These are phyloP conservation scores for Sarotherodon lohbergeri DNA, from an alignment of 2,113 vertebrate genomes.

Conservation along the genomic window DNA sequence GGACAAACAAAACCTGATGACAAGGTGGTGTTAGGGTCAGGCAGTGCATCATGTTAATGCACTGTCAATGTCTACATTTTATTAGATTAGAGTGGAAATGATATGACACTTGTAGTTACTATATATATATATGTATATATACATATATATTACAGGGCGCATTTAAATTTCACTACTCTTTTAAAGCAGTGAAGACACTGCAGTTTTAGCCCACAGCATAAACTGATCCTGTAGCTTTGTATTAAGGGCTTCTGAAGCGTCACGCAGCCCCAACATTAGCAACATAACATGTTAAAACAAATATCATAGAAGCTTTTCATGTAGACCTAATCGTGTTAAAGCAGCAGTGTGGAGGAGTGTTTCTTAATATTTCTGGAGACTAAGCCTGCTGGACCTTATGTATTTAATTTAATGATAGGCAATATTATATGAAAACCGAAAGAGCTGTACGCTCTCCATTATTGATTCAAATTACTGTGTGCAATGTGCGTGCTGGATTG, in stretches of 20 bases:
- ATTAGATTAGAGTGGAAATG: background rate
- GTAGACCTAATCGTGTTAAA: background rate
- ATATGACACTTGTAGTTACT: background rate
- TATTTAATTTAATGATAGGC: background rate
- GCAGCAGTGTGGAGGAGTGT: background rate
- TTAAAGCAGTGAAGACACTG: background rate
- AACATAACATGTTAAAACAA: background rate
- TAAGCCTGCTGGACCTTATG: background rate
- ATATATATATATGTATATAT: background rate
- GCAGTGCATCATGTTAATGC: background rate
- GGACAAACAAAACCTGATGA: background rate
- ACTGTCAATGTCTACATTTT: background rate
- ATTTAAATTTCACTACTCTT: background rate
- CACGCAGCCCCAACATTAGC: background rate
- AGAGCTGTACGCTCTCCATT: background rate
- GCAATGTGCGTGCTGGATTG: background rate
- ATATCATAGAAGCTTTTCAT: background rate
- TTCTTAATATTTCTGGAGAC: background rate
- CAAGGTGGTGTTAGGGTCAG: background rate
- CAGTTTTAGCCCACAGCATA: background rate
- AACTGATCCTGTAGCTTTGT: background rate
- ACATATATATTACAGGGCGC: rapidly evolving
- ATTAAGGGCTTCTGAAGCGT: background rate
- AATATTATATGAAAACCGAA: background rate
- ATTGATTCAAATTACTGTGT: background rate